A percentile compares a stretch with the other conserved stretches of the same genome.
phyloP scores from a whole-genome alignment of 1,140 invertebrate species.

The Grapholita molesta region DNA sequence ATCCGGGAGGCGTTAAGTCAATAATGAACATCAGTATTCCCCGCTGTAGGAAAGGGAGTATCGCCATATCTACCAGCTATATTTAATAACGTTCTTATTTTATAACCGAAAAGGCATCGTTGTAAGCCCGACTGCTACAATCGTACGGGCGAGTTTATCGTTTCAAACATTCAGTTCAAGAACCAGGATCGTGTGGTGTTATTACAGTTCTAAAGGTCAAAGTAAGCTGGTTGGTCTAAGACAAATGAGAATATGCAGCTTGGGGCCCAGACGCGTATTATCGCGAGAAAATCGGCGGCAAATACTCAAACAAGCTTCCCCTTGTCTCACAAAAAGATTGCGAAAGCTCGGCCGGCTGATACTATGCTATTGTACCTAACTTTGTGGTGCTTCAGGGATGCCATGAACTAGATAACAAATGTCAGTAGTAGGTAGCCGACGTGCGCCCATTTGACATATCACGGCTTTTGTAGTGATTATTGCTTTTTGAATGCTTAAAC shows the following conservation, averaged over 20 bases:
- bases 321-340: slow-evolving; percentile 13
- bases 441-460: too few species aligned
- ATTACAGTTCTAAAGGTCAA: too few species aligned
- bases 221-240: too few species aligned
- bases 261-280: not conserved
- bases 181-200: too few species aligned
- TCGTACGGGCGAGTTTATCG: too few species aligned
- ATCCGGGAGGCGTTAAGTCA: not conserved
- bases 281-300: slow-evolving; percentile 11
- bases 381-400: not conserved
- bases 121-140: not conserved
- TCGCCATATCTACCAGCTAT: not conserved
- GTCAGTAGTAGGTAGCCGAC: too few species aligned
- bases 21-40: not conserved
- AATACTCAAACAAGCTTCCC: not conserved
- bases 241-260: not conserved
- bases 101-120: not conserved
- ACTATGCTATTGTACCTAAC: not conserved
- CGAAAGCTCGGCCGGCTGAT: not conserved
- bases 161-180: too few species aligned
- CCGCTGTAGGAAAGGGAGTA: not conserved
- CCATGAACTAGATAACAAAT: not conserved
- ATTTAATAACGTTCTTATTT: not conserved
- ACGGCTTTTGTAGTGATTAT: too few species aligned
- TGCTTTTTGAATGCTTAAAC: too few species aligned